Base-by-base conservation (phyloP, 2,888 invertebrate species). In the Trissoscelio sp. region DNA sequence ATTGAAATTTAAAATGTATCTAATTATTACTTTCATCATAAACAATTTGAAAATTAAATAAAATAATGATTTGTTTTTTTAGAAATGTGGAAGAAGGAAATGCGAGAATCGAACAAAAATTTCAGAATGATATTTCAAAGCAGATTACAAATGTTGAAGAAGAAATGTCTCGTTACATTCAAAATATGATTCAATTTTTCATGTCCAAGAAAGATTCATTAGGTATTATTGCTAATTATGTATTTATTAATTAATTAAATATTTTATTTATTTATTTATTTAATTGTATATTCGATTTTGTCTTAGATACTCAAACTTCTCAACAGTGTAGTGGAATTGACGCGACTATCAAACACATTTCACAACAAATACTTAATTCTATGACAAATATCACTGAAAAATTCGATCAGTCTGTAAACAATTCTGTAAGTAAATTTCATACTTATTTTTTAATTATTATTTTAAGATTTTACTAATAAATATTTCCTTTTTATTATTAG, bases 11-110 rank as follows among this genome's bases (percentile, higher is more conserved):
- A n/a, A n/a, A n/a, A n/a, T n/a, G n/a, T n/a, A n/a, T n/a, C n/a
- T n/a, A n/a, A n/a, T n/a, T n/a, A n/a, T n/a, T n/a, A n/a, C n/a
- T n/a, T n/a, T n/a, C n/a, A n/a, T n/a, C n/a, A n/a, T n/a, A n/a
- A n/a, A n/a, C n/a, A n/a, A n/a, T n/a, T n/a, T n/a, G n/a, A n/a
- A n/a, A n/a, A n/a, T n/a, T n/a, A n/a, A n/a, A n/a, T n/a, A 57
- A 20, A 1, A 31, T 58, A n/a, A 20, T 12, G 12, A 9, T 11
- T 34, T 34, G 53, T 57, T 24, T 39, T 78, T 78, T 74, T 37
- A 90, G 91, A 28, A 70, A 85, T 78, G 85, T 89, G 0, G 91
- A 91, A 83, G 85, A 87, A 14, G 87, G 87, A 58, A 90, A 91
- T 72, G 86, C 88, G 79, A 82, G 74, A 57, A 84, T 89, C n/a